Base-by-base conservation (phyloP, 2,888 invertebrate genomes). In the Melanophora roralis region DNA sequence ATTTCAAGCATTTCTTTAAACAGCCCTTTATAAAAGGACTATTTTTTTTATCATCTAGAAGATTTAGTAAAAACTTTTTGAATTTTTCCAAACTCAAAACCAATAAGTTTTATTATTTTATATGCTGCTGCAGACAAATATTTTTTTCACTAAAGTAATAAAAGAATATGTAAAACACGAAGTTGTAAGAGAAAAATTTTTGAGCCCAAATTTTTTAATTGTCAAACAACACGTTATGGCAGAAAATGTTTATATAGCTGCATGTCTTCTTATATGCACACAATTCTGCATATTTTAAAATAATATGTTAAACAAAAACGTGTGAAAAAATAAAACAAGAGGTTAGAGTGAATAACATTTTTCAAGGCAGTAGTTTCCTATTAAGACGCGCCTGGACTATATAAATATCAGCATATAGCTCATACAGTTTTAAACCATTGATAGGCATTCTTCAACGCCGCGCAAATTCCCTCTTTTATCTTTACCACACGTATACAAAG, bases 101-200 rank as follows among this genome's bases (percentile, higher is more conserved):
- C n/a, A 40, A 8, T 36, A 36, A 36, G 27, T 47, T 38, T 51
- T 3, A 34, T 36, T 38, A 57, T 36, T 57, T 62, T 62, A 19
- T 21, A 49, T 64, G 64, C 21, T 64, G 47, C 32, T 55, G 36
- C 14, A 12, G 9, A 32, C 5, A 19, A 6, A 27, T 5, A 27
- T 27, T 27, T 27, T 3, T 27, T 27, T 27, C 16, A 32, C 14
- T 1, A 27, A 32, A 60, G 27, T 16, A 16, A 23, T 14, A 5
- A 11, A 19, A 21, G 23, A 23, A 62, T 34, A 43, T 45, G 7
- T 45, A 38, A 16, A 23, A 34, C 57, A 68, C 53, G 38, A 59
- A 47, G 57, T 47, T 59, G 43, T 67, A 14, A 57, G 45, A 36
- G 34, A 16, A 45, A 47, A 57, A 57, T 68, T 57, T 57, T 59